Base-by-base conservation (phyloP, 2,888 invertebrate species). In the Dryadula phaetusa region DNA sequence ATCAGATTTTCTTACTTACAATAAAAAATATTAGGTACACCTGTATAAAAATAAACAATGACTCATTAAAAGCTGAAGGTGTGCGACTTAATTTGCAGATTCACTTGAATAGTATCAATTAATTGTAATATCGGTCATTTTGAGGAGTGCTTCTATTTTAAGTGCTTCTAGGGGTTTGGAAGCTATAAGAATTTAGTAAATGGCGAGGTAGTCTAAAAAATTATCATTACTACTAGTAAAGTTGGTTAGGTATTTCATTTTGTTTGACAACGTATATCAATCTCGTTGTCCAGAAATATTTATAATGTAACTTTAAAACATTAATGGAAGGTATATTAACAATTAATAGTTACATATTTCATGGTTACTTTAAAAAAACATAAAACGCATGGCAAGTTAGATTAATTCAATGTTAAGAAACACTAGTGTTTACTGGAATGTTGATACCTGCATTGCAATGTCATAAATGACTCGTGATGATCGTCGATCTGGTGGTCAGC, bases 401-500 rank as follows among this genome's bases (percentile, higher is more conserved):
- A 52, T 62, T 70, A 70, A 70, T 70, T 81, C 75, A 79, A 79
- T 80, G 82, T 83, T 79, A 81, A 77, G 79, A 77, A 82, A 22
- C n/a, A 81, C 76, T 79, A 76, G 77, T 79, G 79, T 80, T 85
- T 82, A 80, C 80, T 84, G 85, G 89, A 89, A 90, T 88, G 82
- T 85, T 86, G 85, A 90, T 85, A 82, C 82, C 79, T 81, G 78
- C 81, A 79, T 81, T 90, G 88, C 88, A 90, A 77, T 87, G 85
- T 85, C 85, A 82, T 86, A 83, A 85, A 82, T 90, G 87, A 88
- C 79, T 88, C 87, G 88, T 77, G 76, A 64, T 75, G 79, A 81
- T 80, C 76, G 77, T 75, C 75, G 76, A 72, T 72, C 76, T 74
- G 75, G 72, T 77, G 79, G 79, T 79, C 75, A 73, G 78, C 78